phyloP scores from a whole-genome alignment of 2,888 invertebrate genomes.

The Pammene fasciana region DNA sequence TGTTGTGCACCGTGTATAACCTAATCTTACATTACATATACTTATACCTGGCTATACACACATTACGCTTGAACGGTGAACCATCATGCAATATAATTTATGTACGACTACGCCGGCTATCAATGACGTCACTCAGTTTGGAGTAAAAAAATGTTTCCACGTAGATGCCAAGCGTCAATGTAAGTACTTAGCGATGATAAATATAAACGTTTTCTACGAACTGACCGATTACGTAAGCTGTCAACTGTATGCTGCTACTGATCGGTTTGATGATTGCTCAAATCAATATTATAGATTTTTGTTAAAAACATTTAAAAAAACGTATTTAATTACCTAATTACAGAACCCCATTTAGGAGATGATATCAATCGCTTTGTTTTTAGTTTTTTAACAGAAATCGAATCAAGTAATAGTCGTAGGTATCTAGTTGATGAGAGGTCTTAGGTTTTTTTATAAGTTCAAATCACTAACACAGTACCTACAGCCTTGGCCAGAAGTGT shows the following conservation, averaged over 20 bases:
- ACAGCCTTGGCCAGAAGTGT: no score
- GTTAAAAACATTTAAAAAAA: constrained; percentile 15
- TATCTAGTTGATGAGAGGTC: no score
- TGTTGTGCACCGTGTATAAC: no score
- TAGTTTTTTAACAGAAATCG: background rate
- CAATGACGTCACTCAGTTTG: constrained; percentile 67
- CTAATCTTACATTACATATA: no score
- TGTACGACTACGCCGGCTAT: constrained; percentile 40
- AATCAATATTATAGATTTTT: constrained; percentile 27
- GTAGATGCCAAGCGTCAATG: constrained; percentile 60
- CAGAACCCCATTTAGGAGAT: constrained; percentile 4
- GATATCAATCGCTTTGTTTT: constrained; percentile 13
- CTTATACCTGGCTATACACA: constrained; percentile 2
- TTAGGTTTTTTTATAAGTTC: no score
- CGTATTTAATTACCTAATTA: background rate
- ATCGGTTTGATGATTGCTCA: constrained; percentile 49
- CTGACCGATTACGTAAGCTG: constrained; percentile 72
- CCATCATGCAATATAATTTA: constrained; percentile 11
- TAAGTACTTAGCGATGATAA: constrained; percentile 63
- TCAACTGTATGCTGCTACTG: constrained; percentile 55
- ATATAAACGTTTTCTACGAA: constrained; percentile 72
- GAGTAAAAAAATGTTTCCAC: constrained; percentile 65
- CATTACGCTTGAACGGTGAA: constrained; percentile 13
- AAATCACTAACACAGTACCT: no score
- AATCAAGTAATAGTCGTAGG: background rate